These are phyloP conservation scores for Thamnophis sirtalis DNA, from an alignment of 2,113 vertebrate genomes.

Conservation along the genomic window DNA sequence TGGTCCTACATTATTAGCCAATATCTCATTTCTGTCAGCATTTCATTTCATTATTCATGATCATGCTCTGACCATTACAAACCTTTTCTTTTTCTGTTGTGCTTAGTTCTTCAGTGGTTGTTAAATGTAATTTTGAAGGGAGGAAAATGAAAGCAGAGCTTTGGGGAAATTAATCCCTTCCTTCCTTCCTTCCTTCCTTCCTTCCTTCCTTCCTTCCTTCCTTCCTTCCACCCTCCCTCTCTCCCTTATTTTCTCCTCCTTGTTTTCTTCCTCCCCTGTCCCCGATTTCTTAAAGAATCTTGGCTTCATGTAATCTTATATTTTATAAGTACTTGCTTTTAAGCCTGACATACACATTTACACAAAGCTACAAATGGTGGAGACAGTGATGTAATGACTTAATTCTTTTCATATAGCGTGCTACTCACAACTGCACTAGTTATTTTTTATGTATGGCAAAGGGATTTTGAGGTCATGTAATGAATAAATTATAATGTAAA, in stretches of 20 bases:
- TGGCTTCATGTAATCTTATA: constrained; percentile 45
- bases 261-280: constrained; percentile 25
- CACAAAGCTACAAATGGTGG: constrained; percentile 32
- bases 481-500: constrained; percentile 53
- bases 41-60: constrained; percentile 44
- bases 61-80: not conserved
- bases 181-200: not conserved
- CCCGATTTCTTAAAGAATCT: constrained; percentile 49
- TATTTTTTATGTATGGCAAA: constrained; percentile 56
- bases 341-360: constrained; percentile 50
- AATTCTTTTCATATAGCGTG: constrained; percentile 16
- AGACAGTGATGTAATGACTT: not conserved
- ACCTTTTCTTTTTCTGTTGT: constrained; percentile 48
- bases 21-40: constrained; percentile 7
- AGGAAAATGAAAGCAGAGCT: constrained; percentile 35
- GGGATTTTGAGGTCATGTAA: constrained; percentile 63
- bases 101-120: constrained; percentile 41
- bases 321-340: constrained; percentile 61
- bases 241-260: constrained; percentile 31
- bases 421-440: constrained; percentile 31
- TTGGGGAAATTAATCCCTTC: constrained; percentile 30
- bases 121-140: constrained; percentile 22
- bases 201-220: constrained; percentile 36
- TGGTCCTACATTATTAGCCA: not conserved
- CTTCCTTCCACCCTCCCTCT: no score